Evolutionary conservation across 2,888 invertebrate genomes (phyloP), one percentile per base, ranked within the genome.

Genomic region (Leptarthrus brevirostris): DNA sequence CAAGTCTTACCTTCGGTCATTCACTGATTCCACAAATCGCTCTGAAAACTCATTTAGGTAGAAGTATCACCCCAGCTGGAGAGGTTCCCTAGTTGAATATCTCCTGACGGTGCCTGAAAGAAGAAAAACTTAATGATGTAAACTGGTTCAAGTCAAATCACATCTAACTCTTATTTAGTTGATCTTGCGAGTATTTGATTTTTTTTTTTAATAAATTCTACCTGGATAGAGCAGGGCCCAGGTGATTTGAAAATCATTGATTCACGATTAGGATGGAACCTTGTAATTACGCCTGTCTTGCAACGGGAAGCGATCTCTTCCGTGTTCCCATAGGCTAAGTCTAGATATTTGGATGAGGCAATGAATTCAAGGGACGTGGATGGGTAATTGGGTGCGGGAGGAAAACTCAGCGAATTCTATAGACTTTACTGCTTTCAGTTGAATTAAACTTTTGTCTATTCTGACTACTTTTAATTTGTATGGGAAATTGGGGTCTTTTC

Each of bases 241-340:
- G 26, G 34, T 69, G 52, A 49, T 52, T 52, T n/a, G 69, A 36
- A 69, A 69, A 69, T 52, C 69, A 69, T 69, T 52, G 69, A 52
- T 69, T 69, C 69, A 69, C 69, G 69, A 69, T 69, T 69, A 69
- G 69, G 52, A 69, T 20, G 34, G 36, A 69, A 69, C 69, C 69
- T 69, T 69, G 52, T 69, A 69, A 69, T 69, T 69, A 69, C 36
- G 69, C 20, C 16, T 52, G 49, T 52, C 69, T 49, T 10, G 30
- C 34, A 22, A 24, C 12, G 47, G 22, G 52, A 16, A 52, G 14
- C 34, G 16, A 34, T 34, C 52, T 69, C 69, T 69, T 69, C 69
- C 69, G 69, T 49, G 69, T 69, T 69, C 69, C 52, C 69, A 49
- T 34, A 52, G 52, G 30, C 34, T 49, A n/a, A 69, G 12, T 34